phyloP scores from a whole-genome alignment of 2,888 invertebrate species.

The Crematogaster levior region DNA sequence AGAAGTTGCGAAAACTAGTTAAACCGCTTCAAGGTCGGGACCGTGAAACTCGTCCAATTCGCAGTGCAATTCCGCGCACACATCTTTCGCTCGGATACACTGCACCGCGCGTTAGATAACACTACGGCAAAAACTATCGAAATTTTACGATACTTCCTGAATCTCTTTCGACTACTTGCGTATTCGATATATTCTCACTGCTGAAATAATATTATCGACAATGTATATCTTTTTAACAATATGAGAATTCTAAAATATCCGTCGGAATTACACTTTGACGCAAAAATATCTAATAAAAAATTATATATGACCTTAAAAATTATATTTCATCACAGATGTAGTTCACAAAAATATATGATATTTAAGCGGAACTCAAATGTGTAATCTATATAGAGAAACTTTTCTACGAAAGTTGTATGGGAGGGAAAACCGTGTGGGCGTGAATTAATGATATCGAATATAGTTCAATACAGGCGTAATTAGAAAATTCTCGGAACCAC shows the following conservation, averaged over 20 bases:
- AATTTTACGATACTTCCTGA: constrained; percentile 38
- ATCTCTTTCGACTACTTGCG: background rate
- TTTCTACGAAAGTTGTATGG: background rate
- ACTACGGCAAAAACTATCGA: constrained; percentile 35
- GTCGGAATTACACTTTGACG: background rate
- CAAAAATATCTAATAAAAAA: background rate
- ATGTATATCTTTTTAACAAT: background rate
- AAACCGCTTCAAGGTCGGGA: constrained; percentile 75
- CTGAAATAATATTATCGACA: background rate
- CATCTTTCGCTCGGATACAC: constrained; percentile 61
- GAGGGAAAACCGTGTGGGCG: background rate
- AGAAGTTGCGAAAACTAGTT: constrained; percentile 76
- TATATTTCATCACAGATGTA: background rate
- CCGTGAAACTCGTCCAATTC: constrained; percentile 76
- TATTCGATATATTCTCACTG: background rate
- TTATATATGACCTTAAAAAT: background rate
- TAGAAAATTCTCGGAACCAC: constrained; percentile 4
- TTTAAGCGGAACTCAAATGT: background rate
- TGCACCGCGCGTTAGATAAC: constrained; percentile 60
- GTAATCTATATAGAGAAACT: background rate
- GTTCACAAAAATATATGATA: background rate
- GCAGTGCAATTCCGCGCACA: constrained; percentile 71
- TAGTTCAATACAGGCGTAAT: constrained; percentile 17
- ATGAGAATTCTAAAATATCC: background rate
- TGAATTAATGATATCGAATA: constrained; percentile 15